Evolutionary conservation across 1,140 invertebrate species (phyloP).

Genomic region (Pachypeltis micranthus): DNA sequence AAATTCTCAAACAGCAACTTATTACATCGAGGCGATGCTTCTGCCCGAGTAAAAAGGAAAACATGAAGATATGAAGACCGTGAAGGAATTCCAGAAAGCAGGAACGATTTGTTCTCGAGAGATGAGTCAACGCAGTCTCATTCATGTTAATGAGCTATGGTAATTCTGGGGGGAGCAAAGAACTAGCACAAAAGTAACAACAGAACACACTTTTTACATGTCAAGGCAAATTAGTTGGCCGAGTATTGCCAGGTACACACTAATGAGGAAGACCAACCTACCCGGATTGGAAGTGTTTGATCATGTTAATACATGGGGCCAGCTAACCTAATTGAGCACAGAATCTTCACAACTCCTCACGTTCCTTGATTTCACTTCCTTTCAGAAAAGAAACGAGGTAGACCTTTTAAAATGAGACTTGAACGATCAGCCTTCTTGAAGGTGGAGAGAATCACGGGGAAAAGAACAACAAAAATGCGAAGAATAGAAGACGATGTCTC

Average conservation of each 20-base stretch:
- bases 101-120: not conserved
- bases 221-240: conserved; percentile 10
- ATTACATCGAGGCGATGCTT: no score
- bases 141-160: conserved; percentile 6
- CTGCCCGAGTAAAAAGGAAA: not conserved
- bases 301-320: not conserved
- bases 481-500: no score
- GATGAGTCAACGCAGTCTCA: not conserved
- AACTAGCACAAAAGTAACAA: conserved; percentile 11
- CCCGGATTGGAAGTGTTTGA: not conserved
- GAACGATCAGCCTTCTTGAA: no score
- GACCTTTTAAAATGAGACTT: no score
- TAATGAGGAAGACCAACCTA: not conserved
- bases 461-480: no score
- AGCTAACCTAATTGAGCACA: not conserved
- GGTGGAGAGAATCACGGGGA: no score
- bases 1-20: no score
- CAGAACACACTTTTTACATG: conserved; percentile 13
- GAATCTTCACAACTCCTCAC: not conserved
- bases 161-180: conserved; percentile 2
- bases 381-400: no score
- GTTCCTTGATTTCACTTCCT: no score
- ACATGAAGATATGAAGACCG: not conserved
- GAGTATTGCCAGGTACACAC: not conserved
- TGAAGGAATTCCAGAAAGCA: not conserved